Evolutionary conservation across 2,888 invertebrate species (phyloP).

Genomic region (Cerastoderma edule): DNA sequence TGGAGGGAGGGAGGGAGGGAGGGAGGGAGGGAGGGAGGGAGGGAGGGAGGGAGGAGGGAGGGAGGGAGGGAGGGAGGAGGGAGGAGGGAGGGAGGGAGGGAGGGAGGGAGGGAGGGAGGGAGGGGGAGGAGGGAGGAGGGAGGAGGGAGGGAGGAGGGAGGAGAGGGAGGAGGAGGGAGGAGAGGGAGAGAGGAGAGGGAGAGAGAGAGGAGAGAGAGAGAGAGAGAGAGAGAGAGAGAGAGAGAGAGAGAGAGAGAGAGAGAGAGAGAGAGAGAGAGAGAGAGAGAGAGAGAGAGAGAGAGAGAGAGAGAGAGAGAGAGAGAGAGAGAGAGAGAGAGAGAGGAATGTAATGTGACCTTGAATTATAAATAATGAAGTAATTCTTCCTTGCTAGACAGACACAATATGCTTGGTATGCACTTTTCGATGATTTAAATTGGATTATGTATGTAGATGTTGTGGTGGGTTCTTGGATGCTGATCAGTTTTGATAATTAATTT

Average conservation of each 20-base stretch:
- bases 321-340: background rate
- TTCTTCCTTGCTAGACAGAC: too few relatives aligned
- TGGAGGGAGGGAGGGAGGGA: background rate
- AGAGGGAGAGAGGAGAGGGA: background rate
- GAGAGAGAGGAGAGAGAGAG: constrained; percentile 1
- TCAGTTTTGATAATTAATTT: too few relatives aligned
- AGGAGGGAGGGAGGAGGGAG: background rate
- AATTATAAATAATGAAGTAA: too few relatives aligned
- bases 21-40: background rate
- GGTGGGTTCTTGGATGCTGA: too few relatives aligned
- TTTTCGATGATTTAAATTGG: too few relatives aligned
- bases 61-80: background rate
- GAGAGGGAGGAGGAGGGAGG: background rate
- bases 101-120: background rate
- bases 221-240: constrained; percentile 1
- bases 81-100: background rate
- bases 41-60: background rate
- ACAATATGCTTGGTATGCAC: too few relatives aligned
- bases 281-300: background rate
- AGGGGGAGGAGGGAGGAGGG: background rate
- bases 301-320: background rate
- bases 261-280: background rate
- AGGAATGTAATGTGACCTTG: too few relatives aligned
- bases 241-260: background rate
- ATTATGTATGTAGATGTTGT: too few relatives aligned